Evolutionary conservation across 2,888 invertebrate genomes (phyloP), one percentile per base, ranked within the genome.

Genomic region (Xestia rhomboidea): DNA sequence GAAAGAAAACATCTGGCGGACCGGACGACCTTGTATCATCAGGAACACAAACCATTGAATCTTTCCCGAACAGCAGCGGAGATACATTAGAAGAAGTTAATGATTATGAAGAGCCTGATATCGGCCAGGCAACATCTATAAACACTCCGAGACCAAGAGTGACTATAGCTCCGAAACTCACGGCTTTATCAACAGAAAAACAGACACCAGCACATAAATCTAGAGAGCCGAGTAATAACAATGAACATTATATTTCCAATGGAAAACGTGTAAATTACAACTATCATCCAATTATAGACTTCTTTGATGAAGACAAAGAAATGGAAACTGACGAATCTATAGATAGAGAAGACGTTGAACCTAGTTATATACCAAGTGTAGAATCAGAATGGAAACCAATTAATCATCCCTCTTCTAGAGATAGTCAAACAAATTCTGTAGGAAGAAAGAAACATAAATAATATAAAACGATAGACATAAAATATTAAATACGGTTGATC

Each of bases 261-360:
- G 93, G 93, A 27, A 97, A 97, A 89, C 97, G 98, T 89, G 97
- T 98, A 63, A 98, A 98, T 94, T 98, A 98, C 91, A 98, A 98
- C 91, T 98, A 98, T 89, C 98, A 98, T 93, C 98, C 98, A 2
- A 98, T 98, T 68, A 98, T 98, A 86, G 98, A 98, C 90, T 98
- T 98, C 92, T 98, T 98, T 92, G 97, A 97, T 84, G 96, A 95
- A 70, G 93, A 92, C 49, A 94, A 91, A 57, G 94, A 93, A 85
- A 93, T 93, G 57, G 87, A 84, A 64, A 92, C 92, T 68, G 92
- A 94, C 67, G 92, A 92, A 60, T 93, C 94, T 24, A 95, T 95
- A 83, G 96, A 96, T 76, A 93, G 96, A 90, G 96, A 95, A 88
- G 96, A 96, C 74, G 92, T 84, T 79, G 92, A 89, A 60, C 76